Evolutionary conservation across 2,113 vertebrate species (phyloP), one percentile per base, ranked within the genome.

Genomic region (Salminus brasiliensis): DNA sequence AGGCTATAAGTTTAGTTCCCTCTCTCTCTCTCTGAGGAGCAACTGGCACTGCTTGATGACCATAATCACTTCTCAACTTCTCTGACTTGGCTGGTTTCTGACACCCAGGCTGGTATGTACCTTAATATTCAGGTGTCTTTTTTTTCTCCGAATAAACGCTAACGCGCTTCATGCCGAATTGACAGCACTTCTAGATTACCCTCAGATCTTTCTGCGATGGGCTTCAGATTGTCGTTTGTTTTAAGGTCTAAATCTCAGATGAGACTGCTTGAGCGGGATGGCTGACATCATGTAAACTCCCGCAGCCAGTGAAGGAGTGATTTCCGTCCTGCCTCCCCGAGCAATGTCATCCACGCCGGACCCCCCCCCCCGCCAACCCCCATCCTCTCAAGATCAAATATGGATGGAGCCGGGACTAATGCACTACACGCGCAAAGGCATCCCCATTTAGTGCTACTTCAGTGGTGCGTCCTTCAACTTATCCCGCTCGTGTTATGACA

Each of bases 21-120:
- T 84, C 86, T 83, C 81, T 84, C 86, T 83, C 81, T 82, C 81
- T 39, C 80, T 79, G 63, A 74, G 85, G 72, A 80, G 87, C 88
- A 87, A 87, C 77, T 80, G 89, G 81, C 82, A 70, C 81, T 72
- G 71, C 71, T 73, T 79, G 80, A 83, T 87, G 84, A 87, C 81
- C 69, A 78, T 15, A 29, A 67, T 34, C 62, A 78, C 82, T 27
- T 34, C 76, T 43, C 62, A 65, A 78, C 45, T 23, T 25, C 62
- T 49, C 63, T 71, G 78, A 79, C 74, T 45, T 81, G 21, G 43
- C 70, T 29, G 59, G 62, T 85, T 87, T 81, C 82, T 77, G 60
- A 81, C 55, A 67, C 30, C 78, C 67, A 2, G 45, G 29, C 65
- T 49, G 36, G 72, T 66, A 43, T 55, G 79, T 77, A 77, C 73